Base-by-base conservation (phyloP, 1,140 invertebrate species). In the Lethocerus indicus region DNA sequence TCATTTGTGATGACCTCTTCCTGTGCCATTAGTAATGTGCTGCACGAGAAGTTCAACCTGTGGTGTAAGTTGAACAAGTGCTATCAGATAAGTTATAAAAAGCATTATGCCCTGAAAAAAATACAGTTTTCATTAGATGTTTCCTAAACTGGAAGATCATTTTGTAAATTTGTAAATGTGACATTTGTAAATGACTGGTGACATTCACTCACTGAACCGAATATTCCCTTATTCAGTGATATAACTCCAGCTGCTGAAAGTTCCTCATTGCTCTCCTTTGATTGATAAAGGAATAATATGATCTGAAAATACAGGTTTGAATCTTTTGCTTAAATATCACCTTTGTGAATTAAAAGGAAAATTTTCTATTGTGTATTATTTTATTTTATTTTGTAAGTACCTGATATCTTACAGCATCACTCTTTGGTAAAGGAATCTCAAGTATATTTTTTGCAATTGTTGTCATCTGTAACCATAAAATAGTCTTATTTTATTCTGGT, bases 51-150 rank as follows among this genome's bases (percentile, higher is more conserved):
- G 13, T 20, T 7, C 29, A 28, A 44, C 29, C 21, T 28, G 4
- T 20, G 23, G 12, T n/a, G 42, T n/a, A 6, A 44, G 42, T 44
- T 44, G 42, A 44, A 44, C 23, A 13, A 44, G 14, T 12, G 42
- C 29, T 9, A 44, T 44, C 14, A 44, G 29, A 28, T 44, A 44
- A 2, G 29, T 14, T 1, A 44, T 27, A 44, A 44, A 28, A 4
- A 27, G 25, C n/a, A 44, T 16, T 28, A 28, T 28, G n/a, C 26
- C n/a, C 42, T 44, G 26, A 27, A 26, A 44, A 26, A 24, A 44
- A 44, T 28, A 28, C 18, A 28, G 20, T 27, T 27, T 2, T 2
- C 20, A 41, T 21, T 2, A 16, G 16, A 2, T 21, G 20, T 21
- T 5, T 39, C 23, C 36, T 20, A 6, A 13, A 6, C 3, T 3